These are phyloP conservation scores for Oceanodroma leucorhoa DNA, from an alignment of 2,797 vertebrate species.

Conservation along the genomic window DNA sequence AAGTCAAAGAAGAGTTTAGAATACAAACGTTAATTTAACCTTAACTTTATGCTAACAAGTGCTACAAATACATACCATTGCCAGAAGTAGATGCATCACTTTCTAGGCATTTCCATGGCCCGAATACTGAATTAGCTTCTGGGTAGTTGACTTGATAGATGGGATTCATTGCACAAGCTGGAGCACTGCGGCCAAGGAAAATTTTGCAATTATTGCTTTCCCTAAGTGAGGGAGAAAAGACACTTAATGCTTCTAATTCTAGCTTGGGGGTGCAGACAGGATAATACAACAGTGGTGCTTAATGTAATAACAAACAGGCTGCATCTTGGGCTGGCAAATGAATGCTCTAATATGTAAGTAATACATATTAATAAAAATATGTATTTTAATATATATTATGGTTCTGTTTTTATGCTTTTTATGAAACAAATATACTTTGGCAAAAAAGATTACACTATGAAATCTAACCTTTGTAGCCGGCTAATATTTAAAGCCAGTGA, in stretches of 20 bases:
- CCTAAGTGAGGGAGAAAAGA: slow-evolving; percentile 63
- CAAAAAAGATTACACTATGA: not conserved
- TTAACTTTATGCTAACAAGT: not conserved
- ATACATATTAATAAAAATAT: not conserved
- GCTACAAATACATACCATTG: not conserved
- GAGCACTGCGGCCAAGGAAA: slow-evolving; percentile 80
- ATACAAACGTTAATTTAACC: not conserved
- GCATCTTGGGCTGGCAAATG: not conserved
- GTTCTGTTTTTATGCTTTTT: not conserved
- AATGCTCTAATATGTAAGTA: not conserved
- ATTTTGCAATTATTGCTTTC: slow-evolving; percentile 81
- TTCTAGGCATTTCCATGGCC: slow-evolving; percentile 57
- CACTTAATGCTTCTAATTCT: not conserved
- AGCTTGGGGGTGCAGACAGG: not conserved
- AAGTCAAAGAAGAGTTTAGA: not conserved
- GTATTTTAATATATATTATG: not conserved
- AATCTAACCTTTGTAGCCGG: not conserved
- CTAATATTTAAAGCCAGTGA: not conserved
- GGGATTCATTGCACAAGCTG: slow-evolving; percentile 61
- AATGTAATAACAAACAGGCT: not conserved
- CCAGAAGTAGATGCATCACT: not conserved
- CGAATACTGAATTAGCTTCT: slow-evolving; percentile 79
- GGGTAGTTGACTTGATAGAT: slow-evolving; percentile 71
- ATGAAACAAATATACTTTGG: not conserved
- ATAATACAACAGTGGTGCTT: not conserved